A percentile compares a stretch with the other conserved stretches of the same genome.
phyloP scores from a whole-genome alignment of 2,888 invertebrate genomes.

The Volucella inflata region DNA sequence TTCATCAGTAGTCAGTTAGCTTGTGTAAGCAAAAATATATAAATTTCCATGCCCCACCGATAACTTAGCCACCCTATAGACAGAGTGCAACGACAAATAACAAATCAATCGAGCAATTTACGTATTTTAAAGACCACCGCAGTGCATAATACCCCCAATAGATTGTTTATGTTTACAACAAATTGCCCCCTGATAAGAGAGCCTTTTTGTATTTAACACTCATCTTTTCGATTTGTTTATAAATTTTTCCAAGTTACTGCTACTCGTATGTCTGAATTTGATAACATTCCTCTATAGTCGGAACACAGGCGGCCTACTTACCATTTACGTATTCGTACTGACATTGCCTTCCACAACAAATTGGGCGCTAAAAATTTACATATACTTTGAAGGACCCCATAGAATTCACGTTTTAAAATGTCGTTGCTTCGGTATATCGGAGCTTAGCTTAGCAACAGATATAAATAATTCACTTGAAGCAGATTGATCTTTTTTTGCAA shows the following conservation, averaged over 20 bases:
- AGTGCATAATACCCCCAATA: constrained; percentile 44
- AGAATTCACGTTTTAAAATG: too few relatives aligned
- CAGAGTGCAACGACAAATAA: neutral
- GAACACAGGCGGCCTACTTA: neutral
- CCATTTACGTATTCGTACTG: too few relatives aligned
- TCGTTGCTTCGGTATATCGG: too few relatives aligned
- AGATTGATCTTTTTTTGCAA: neutral
- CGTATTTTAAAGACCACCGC: neutral
- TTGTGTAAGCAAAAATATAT: constrained; percentile 13
- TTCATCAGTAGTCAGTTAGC: neutral
- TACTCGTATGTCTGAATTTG: neutral
- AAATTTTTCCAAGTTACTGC: neutral
- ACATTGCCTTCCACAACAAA: too few relatives aligned
- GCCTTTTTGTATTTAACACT: constrained; percentile 15
- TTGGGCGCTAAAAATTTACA: too few relatives aligned
- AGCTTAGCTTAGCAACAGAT: neutral
- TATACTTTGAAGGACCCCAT: too few relatives aligned
- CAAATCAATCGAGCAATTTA: neutral
- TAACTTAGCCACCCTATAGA: neutral
- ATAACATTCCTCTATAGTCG: neutral
- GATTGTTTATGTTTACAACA: constrained; percentile 41
- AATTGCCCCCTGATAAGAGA: constrained; percentile 25
- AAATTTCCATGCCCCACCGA: neutral
- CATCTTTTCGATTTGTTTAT: constrained; percentile 21
- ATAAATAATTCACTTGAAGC: neutral